Conservation (phyloP, 2,113 vertebrate species). For the Tetrao urogallus region DNA sequence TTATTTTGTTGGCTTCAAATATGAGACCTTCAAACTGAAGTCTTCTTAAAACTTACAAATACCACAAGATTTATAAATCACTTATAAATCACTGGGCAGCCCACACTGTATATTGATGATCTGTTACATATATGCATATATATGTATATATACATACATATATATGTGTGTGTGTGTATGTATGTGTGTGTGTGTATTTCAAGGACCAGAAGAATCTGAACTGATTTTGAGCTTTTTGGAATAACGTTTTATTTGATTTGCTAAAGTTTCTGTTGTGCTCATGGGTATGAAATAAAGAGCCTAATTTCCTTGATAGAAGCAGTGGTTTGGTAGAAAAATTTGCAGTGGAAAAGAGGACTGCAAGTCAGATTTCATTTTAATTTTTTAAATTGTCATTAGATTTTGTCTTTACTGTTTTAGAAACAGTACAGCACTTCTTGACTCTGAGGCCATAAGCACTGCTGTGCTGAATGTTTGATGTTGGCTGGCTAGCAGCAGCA, state of each 20-base stretch:
- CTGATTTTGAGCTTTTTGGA: background rate
- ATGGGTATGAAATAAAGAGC: background rate
- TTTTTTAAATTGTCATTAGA: background rate
- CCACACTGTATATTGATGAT: background rate
- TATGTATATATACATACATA: too few relatives aligned
- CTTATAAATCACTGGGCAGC: background rate
- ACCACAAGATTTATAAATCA: background rate
- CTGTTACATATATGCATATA: background rate
- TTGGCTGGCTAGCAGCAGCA: background rate
- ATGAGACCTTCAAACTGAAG: constrained; percentile 16
- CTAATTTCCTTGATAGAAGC: background rate
- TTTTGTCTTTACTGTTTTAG: background rate
- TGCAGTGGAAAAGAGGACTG: background rate
- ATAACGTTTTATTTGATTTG: background rate
- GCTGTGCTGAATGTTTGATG: background rate
- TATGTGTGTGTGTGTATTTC: background rate
- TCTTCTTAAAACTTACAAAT: background rate
- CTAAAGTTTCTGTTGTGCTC: background rate
- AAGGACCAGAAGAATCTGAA: background rate
- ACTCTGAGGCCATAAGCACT: background rate
- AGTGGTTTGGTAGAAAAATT: background rate
- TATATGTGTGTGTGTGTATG: too few relatives aligned
- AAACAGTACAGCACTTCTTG: background rate
- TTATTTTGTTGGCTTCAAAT: constrained; percentile 8
- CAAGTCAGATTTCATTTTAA: background rate